phyloP scores from a whole-genome alignment of 2,888 invertebrate species.

The Sturmia bella region DNA sequence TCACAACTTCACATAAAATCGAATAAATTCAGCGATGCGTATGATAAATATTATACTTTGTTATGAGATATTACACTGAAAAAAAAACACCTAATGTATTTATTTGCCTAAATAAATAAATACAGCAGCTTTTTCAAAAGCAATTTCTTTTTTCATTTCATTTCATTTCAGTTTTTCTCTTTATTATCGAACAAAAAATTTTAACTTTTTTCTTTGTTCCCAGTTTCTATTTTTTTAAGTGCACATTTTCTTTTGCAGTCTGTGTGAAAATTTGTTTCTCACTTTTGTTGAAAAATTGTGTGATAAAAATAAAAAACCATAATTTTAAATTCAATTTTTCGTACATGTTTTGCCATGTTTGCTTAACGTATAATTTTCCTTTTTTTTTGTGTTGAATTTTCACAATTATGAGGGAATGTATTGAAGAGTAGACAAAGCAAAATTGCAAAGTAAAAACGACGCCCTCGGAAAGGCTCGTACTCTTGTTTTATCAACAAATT shows the following conservation, averaged over 20 bases:
- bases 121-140: too few relatives aligned
- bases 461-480: not conserved
- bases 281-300: conserved; percentile 1
- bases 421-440: not conserved
- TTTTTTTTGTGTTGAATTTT: conserved; percentile 15
- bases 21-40: conserved; percentile 51
- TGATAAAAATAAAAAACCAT: conserved; percentile 24
- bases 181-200: too few relatives aligned
- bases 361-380: not conserved
- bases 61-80: not conserved
- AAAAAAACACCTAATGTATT: too few relatives aligned
- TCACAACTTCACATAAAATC: conserved; percentile 44
- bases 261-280: not conserved
- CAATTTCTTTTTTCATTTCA: too few relatives aligned
- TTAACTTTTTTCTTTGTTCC: not conserved
- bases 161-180: too few relatives aligned
- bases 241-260: not conserved
- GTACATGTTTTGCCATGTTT: conserved; percentile 15
- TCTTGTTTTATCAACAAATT: too few relatives aligned
- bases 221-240: not conserved
- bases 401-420: not conserved
- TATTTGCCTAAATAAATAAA: too few relatives aligned
- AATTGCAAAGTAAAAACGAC: not conserved
- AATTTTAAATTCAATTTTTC: conserved; percentile 32
- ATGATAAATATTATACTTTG: conserved; percentile 31